Evolutionary conservation across 30 jellyfish, hydroid and myxozoan species (phyloP).

Genomic region (Turritopsis dohrnii): DNA sequence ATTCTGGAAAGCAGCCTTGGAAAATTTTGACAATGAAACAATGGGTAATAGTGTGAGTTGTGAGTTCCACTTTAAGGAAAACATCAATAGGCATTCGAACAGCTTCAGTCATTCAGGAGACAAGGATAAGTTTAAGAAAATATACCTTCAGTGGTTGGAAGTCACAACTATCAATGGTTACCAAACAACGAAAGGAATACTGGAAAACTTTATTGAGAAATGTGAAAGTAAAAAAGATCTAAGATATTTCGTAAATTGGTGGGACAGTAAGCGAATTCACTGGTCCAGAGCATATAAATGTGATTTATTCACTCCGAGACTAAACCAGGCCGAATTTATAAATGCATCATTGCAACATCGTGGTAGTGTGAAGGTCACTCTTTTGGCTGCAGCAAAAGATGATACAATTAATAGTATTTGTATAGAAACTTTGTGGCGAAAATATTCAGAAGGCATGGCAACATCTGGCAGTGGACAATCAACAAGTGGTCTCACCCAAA

Average conservation of each 20-base stretch:
- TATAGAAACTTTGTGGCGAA: background rate
- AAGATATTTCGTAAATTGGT: background rate
- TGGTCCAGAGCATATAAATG: background rate
- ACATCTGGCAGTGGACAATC: constrained; percentile 1
- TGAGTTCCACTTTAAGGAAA: background rate
- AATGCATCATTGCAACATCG: background rate
- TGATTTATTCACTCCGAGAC: background rate
- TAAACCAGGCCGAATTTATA: background rate
- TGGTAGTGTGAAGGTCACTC: background rate
- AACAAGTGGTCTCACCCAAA: background rate
- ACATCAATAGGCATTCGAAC: background rate
- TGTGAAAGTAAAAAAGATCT: background rate
- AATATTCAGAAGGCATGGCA: constrained; percentile 8
- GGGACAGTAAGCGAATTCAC: background rate
- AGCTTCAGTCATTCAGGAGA: background rate
- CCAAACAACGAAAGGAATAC: background rate
- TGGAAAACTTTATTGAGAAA: background rate
- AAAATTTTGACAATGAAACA: background rate
- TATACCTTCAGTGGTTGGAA: background rate
- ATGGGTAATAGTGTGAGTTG: background rate
- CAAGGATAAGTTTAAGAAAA: background rate
- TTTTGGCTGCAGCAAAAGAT: constrained; percentile 15
- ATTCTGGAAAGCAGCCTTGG: background rate
- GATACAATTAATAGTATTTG: background rate
- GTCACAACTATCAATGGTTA: background rate